These are phyloP conservation scores for Sterrhoptilus dennistouni DNA, from an alignment of 2,113 vertebrate species.

Conservation along the genomic window DNA sequence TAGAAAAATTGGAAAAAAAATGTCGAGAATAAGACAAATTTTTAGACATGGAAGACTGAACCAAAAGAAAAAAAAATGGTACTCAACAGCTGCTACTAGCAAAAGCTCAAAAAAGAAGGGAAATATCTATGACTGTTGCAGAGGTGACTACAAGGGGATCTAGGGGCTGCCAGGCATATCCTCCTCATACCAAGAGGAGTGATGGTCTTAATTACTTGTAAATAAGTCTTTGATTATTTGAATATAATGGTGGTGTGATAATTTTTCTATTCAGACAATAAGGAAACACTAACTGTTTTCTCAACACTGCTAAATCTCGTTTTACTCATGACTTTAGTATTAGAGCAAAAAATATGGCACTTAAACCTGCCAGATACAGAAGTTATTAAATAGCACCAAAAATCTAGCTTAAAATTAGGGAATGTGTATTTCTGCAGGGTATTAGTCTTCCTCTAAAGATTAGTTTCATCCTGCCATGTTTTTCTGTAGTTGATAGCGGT, in stretches of 20 bases:
- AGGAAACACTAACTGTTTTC: background rate
- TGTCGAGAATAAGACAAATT: background rate
- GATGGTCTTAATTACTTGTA: background rate
- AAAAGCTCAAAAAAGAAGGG: background rate
- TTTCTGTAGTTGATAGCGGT: background rate
- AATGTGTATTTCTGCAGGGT: background rate
- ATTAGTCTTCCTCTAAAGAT: background rate
- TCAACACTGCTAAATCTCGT: background rate
- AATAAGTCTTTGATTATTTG: background rate
- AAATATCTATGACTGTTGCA: background rate
- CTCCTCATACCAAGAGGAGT: background rate
- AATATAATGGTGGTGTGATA: background rate
- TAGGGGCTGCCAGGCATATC: background rate
- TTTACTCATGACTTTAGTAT: background rate
- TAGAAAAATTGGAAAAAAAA: background rate
- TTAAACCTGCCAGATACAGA: slow-evolving; percentile 45
- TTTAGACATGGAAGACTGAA: background rate
- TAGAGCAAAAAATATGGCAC: slow-evolving; percentile 31
- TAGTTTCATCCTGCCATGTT: background rate
- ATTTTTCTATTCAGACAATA: background rate
- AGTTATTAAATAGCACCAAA: slow-evolving; percentile 10
- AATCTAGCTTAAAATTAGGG: slow-evolving; percentile 23
- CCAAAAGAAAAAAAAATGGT: background rate
- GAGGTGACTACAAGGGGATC: background rate
- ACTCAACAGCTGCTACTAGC: background rate